phyloP scores from a whole-genome alignment of 2,797 vertebrate species.

The Lutjanus argentimaculatus region DNA sequence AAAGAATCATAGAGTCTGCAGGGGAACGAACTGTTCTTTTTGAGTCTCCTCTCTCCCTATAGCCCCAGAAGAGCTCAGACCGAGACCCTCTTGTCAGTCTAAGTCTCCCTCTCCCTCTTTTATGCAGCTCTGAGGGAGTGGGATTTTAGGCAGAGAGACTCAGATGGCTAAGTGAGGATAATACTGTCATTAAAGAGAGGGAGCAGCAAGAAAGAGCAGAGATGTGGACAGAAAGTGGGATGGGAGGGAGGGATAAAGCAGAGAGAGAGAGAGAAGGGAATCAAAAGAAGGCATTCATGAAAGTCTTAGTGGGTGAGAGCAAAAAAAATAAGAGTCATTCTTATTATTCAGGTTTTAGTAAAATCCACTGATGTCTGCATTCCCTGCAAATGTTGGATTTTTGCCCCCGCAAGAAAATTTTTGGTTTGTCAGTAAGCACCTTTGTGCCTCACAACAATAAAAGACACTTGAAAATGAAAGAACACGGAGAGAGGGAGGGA shows the following conservation, averaged over 20 bases:
- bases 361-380: slow-evolving; percentile 55
- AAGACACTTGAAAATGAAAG: slow-evolving; percentile 35
- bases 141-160: slow-evolving; percentile 64
- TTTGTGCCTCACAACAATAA: slow-evolving; percentile 35
- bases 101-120: slow-evolving; percentile 23
- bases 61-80: slow-evolving; percentile 39
- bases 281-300: slow-evolving; percentile 62
- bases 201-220: slow-evolving; percentile 35
- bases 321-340: not conserved
- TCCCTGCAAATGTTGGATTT: slow-evolving; percentile 37
- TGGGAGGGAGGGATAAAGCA: slow-evolving; percentile 45
- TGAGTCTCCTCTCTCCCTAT: slow-evolving; percentile 15
- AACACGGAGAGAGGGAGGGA: not conserved
- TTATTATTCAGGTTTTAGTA: slow-evolving; percentile 48
- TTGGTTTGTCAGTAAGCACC: slow-evolving; percentile 29
- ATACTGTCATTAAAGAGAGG: slow-evolving; percentile 73
- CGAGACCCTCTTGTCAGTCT: slow-evolving; percentile 37
- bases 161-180: slow-evolving; percentile 71
- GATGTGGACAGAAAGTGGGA: slow-evolving; percentile 50
- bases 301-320: slow-evolving; percentile 46
- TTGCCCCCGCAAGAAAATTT: slow-evolving; percentile 44
- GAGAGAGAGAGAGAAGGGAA: slow-evolving; percentile 35
- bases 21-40: slow-evolving; percentile 6
- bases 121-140: slow-evolving; percentile 52
- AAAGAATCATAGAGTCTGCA: not conserved